These are phyloP conservation scores for Lophius piscatorius DNA, from an alignment of 2,113 vertebrate genomes.

Conservation along the genomic window DNA sequence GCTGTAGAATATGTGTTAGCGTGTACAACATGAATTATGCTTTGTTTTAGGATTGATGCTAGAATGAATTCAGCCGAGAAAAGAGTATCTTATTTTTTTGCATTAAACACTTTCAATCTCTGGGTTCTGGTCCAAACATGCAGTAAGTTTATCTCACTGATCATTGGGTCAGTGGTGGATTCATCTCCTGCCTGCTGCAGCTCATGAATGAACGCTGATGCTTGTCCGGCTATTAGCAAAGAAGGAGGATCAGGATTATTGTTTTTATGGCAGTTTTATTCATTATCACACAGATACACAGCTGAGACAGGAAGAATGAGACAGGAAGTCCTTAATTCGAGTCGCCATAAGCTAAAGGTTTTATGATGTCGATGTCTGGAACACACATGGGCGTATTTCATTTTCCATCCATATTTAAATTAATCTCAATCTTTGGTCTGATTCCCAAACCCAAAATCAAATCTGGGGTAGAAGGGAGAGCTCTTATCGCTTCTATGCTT, in stretches of 20 bases:
- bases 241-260: neutral
- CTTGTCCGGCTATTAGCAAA: conserved; percentile 2
- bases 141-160: neutral
- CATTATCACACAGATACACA: too few species aligned
- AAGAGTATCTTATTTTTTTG: too few species aligned
- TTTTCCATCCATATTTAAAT: conserved; percentile 3
- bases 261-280: too few species aligned
- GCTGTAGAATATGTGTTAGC: too few species aligned
- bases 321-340: conserved; percentile 44
- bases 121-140: too few species aligned
- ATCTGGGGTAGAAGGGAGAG: neutral
- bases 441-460: neutral
- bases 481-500: neutral
- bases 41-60: too few species aligned
- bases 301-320: conserved; percentile 54
- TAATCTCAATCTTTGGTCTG: neutral
- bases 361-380: conserved; percentile 17
- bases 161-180: conserved; percentile 14
- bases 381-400: conserved; percentile 8
- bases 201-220: conserved; percentile 5
- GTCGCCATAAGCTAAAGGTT: conserved; percentile 15
- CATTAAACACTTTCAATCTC: too few species aligned
- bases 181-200: conserved; percentile 23
- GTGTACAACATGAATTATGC: too few species aligned
- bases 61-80: too few species aligned